Base-by-base conservation (phyloP, 1,140 invertebrate genomes). In the Manduca sexta region DNA sequence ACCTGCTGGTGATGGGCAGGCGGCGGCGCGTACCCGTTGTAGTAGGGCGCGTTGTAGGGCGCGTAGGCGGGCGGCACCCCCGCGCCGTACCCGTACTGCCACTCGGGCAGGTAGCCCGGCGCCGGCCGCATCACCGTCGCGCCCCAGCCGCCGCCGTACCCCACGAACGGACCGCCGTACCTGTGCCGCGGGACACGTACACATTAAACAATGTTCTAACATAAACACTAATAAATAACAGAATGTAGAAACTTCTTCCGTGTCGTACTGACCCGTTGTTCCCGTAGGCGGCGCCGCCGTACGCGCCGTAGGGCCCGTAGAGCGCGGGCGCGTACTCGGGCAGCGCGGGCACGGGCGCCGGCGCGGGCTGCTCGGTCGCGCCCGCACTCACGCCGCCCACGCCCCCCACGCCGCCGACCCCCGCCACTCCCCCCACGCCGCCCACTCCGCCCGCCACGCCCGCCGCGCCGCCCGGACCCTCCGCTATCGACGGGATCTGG, bases 401-500 rank as follows among this genome's bases (percentile, higher is more conserved):
- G 40, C 55, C 26, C 55, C 58, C 5, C 48, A 31, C 59, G 44
- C 61, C 60, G 37, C 45, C 57, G 14, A 42, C 61, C 34, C 49
- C 50, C 44, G 21, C 54, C 12, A 21, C 49, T 17, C 29, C 57
- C 29, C 50, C 58, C 7, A 43, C 64, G 14, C 51, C 5, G 48
- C 35, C 59, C 44, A 61, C 60, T 34, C 45, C 57, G 14, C 41
- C 61, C 34, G 50, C 50, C 44, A 26, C 54, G 15, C 29, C 49
- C 17, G 33, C 57, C 29, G 52, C 58, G 11, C 45, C 64, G 14
- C 51, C 56, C 31, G 58, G 51, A 11, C 81, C 90, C 47, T 95
- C 94, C 35, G 92, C 90, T 76, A 96, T 93, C 60, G 93, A 94
- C 5, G 95, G 95, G 74, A 96, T 97, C 87, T 96, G 95, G 85